Evolutionary conservation across 2,113 vertebrate genomes (phyloP).

Genomic region (Orthochromis indermauri): DNA sequence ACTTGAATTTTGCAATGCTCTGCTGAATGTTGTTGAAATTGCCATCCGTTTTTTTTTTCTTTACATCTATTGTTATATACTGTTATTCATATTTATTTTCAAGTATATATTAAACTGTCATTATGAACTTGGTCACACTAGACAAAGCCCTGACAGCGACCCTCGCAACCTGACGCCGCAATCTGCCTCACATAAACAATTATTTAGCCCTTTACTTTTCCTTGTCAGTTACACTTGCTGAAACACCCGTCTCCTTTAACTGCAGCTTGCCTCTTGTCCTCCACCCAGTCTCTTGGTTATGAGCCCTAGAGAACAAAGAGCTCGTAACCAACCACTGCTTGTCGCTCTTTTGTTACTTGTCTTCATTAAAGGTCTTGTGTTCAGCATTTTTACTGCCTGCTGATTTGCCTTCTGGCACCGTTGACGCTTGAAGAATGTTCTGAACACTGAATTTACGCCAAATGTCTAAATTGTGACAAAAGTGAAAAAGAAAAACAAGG

Average conservation of each 20-base stretch:
- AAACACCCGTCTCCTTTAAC: background rate
- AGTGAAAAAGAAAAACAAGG: background rate
- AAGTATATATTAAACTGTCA: background rate
- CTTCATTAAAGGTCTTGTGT: background rate
- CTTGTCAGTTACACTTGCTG: background rate
- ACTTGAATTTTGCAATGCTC: background rate
- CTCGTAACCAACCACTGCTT: background rate
- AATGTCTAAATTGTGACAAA: background rate
- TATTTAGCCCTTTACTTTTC: background rate
- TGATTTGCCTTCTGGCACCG: background rate
- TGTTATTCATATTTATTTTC: background rate
- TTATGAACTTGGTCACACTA: background rate
- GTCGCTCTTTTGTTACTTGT: background rate
- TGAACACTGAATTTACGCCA: background rate
- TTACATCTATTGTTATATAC: background rate
- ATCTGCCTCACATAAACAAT: background rate
- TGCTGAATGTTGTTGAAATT: background rate
- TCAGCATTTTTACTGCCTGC: background rate
- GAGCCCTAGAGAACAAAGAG: background rate
- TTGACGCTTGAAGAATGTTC: background rate
- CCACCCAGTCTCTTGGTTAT: background rate
- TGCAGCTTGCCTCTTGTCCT: background rate
- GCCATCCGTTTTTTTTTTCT: background rate
- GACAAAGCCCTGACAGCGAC: background rate
- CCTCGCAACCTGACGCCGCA: background rate